phyloP scores from a whole-genome alignment of 2,888 invertebrate genomes.

The Nomada fucata region DNA sequence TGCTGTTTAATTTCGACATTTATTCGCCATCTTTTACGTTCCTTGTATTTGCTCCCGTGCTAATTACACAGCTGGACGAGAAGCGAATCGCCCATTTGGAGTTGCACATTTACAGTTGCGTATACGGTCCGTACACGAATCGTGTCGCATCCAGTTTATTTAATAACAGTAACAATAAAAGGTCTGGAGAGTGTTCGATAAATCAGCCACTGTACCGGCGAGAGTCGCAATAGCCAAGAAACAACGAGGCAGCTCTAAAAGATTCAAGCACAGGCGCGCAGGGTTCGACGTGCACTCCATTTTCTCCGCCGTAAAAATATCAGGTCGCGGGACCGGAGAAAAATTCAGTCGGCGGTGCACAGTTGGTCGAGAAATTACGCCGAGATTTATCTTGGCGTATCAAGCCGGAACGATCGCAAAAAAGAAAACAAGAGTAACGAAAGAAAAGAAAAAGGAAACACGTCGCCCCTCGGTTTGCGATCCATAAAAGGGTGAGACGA shows the following conservation, averaged over 20 bases:
- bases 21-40: no score
- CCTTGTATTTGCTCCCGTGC: no score
- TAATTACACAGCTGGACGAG: no score
- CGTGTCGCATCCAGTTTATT: no score
- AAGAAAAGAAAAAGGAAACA: no score
- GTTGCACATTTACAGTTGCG: no score
- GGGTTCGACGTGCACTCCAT: neutral
- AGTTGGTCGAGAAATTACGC: constrained; percentile 17
- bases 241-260: neutral
- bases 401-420: constrained; percentile 7
- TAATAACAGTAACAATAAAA: no score
- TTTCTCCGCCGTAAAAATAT: constrained; percentile 3
- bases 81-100: no score
- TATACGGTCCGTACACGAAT: no score
- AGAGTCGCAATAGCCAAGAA: neutral
- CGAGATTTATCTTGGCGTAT: constrained; percentile 14
- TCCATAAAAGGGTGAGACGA: constrained; percentile 2
- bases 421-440: neutral
- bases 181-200: neutral
- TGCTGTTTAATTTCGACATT: no score
- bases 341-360: neutral
- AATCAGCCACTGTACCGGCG: neutral
- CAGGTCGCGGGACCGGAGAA: neutral
- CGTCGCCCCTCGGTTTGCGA: neutral
- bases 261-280: neutral